Evolutionary conservation across 2,113 vertebrate species (phyloP).

Genomic region (Procavia capensis): DNA sequence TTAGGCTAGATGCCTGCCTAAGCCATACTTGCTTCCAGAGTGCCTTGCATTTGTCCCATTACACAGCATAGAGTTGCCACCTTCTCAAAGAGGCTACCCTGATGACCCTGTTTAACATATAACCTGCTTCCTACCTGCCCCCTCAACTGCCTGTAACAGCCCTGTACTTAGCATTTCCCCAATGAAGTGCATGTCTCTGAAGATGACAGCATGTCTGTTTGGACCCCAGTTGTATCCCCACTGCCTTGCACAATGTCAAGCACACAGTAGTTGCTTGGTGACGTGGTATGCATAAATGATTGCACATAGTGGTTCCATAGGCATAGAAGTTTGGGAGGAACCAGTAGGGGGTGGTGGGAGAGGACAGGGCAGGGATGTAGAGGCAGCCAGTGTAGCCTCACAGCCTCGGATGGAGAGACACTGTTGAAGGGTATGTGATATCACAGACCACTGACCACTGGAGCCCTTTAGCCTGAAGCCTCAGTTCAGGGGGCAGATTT

Average conservation of each 20-base stretch:
- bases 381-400: not conserved
- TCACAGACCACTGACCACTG: not conserved
- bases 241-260: not conserved
- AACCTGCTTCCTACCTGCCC: not conserved
- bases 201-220: not conserved
- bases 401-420: not conserved
- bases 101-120: not conserved
- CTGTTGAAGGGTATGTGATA: not conserved
- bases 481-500: not conserved
- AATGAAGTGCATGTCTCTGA: not conserved
- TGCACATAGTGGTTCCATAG: not conserved
- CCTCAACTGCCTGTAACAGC: not conserved
- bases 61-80: not conserved
- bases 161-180: rapidly evolving
- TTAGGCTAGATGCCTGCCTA: rapidly evolving
- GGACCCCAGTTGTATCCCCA: not conserved
- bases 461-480: not conserved
- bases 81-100: not conserved
- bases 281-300: not conserved
- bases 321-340: not conserved
- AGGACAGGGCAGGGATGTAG: not conserved
- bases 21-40: rapidly evolving
- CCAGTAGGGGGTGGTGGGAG: rapidly evolving
- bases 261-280: not conserved
- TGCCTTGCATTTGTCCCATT: not conserved